Conservation (phyloP, 2,797 vertebrate species). For the Sarcophilus harrisii region DNA sequence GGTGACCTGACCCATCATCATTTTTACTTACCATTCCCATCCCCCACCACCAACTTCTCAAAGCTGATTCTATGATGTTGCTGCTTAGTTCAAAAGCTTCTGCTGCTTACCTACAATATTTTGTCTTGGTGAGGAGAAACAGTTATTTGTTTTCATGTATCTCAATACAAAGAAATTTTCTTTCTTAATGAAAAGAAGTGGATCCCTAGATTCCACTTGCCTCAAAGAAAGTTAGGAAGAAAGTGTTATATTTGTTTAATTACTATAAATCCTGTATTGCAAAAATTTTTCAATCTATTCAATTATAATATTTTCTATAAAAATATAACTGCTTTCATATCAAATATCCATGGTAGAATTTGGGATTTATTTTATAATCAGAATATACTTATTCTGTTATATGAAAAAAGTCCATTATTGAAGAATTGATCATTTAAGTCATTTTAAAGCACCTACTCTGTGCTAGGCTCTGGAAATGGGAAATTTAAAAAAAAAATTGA, state of each 20-base stretch:
- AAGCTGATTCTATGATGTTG: background rate
- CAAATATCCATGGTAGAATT: background rate
- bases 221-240: background rate
- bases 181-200: background rate
- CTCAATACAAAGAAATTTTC: background rate
- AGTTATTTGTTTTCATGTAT: background rate
- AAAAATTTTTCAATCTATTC: slow-evolving; percentile 11
- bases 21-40: background rate
- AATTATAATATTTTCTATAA: slow-evolving; percentile 8
- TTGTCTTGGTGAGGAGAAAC: background rate
- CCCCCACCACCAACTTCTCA: background rate
- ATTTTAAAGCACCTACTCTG: background rate
- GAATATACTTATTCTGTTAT: background rate
- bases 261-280: background rate
- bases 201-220: background rate
- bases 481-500: background rate
- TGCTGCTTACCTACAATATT: background rate
- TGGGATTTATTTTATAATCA: slow-evolving; percentile 7
- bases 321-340: background rate
- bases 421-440: background rate
- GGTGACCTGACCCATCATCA: background rate
- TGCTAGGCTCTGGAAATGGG: background rate
- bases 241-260: background rate
- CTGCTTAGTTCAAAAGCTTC: background rate
- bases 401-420: background rate